phyloP scores from a whole-genome alignment of 2,888 invertebrate genomes.

The Chloroclystis v-ata region DNA sequence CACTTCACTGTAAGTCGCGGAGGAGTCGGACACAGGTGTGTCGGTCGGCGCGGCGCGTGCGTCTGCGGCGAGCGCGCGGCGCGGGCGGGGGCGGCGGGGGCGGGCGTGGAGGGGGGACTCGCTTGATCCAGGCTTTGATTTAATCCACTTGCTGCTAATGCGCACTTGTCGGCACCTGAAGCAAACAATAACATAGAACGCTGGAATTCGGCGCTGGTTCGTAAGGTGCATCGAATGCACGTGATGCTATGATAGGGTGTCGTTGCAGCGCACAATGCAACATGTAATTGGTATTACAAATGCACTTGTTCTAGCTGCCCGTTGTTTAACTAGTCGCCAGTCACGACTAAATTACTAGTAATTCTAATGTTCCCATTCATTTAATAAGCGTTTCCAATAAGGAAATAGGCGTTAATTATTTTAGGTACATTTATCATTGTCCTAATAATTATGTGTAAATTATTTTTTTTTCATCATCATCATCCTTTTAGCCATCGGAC shows the following conservation, averaged over 20 bases:
- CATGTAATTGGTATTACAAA: neutral
- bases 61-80: constrained; percentile 37
- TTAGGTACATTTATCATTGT: no score
- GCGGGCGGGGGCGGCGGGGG: constrained; percentile 43
- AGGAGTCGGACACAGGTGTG: constrained; percentile 11
- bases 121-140: constrained; percentile 56
- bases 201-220: neutral
- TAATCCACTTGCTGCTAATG: constrained; percentile 42
- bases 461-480: no score
- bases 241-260: constrained; percentile 21
- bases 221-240: neutral
- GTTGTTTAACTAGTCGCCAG: neutral
- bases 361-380: no score
- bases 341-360: no score
- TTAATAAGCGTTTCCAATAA: no score
- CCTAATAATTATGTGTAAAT: no score
- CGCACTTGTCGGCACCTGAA: constrained; percentile 38
- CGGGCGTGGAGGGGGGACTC: constrained; percentile 28
- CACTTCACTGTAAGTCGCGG: constrained; percentile 41
- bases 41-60: constrained; percentile 34
- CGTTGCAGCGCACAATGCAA: neutral
- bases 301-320: neutral
- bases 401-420: no score
- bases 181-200: constrained; percentile 24
- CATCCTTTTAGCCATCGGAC: no score